Conservation (phyloP, 2,888 invertebrate species). For the Allophyes oxyacanthae region DNA sequence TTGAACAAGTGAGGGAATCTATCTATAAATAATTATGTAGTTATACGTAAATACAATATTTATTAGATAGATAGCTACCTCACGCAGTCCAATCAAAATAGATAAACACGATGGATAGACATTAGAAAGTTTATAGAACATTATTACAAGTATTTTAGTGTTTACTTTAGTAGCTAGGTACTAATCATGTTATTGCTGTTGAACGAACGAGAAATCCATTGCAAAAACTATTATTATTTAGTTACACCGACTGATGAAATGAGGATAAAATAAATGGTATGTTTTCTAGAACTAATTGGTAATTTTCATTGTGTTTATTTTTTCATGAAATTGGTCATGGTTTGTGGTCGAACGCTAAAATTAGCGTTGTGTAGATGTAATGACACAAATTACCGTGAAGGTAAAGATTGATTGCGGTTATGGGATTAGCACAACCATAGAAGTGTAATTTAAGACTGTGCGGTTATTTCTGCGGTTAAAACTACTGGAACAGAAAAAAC, state of each 20-base stretch:
- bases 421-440: slow-evolving; percentile 35
- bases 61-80: not conserved
- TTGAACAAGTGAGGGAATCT: slow-evolving; percentile 31
- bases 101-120: too few species aligned
- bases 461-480: slow-evolving; percentile 47
- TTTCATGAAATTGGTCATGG: slow-evolving; percentile 24
- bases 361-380: slow-evolving; percentile 24
- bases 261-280: slow-evolving; percentile 11
- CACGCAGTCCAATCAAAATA: not conserved
- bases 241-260: slow-evolving; percentile 5
- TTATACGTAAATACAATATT: slow-evolving; percentile 8
- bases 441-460: slow-evolving; percentile 36
- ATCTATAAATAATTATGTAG: slow-evolving; percentile 1
- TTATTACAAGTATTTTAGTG: too few species aligned
- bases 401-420: slow-evolving; percentile 49
- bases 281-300: slow-evolving; percentile 29
- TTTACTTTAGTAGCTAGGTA: too few species aligned
- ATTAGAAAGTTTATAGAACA: too few species aligned
- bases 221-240: slow-evolving; percentile 3
- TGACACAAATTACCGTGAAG: slow-evolving; percentile 39
- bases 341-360: slow-evolving; percentile 28
- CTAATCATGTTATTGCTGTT: not conserved
- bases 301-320: slow-evolving; percentile 15
- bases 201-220: not conserved
- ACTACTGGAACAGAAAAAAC: slow-evolving; percentile 39